Conservation (phyloP, 2,888 invertebrate species). For the Chorisops tibialis region DNA sequence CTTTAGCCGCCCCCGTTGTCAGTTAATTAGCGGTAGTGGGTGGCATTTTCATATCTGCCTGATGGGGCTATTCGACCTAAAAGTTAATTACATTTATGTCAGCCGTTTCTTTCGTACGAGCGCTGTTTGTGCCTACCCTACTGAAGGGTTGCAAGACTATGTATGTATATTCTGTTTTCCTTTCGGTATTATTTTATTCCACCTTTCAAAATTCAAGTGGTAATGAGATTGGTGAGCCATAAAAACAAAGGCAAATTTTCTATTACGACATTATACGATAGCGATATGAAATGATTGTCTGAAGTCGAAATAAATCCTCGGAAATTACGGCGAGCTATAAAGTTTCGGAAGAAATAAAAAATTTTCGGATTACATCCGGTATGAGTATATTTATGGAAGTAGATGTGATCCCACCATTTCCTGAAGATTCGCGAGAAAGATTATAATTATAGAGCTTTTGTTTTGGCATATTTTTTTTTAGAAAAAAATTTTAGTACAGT, state of each 20-base stretch:
- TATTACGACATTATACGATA: conserved; percentile 3
- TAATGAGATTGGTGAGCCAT: conserved; percentile 23
- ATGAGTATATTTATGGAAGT: too few species aligned
- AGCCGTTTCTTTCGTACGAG: conserved; percentile 9
- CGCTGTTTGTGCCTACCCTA: background rate
- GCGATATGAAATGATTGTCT: background rate
- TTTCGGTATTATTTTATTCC: conserved; percentile 4
- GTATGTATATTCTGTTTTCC: background rate
- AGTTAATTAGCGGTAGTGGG: conserved; percentile 25
- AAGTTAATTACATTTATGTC: conserved; percentile 25
- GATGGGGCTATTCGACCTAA: conserved; percentile 18
- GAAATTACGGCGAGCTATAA: conserved; percentile 4
- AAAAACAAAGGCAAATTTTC: conserved; percentile 11
- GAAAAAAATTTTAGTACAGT: too few species aligned
- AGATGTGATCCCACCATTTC: too few species aligned
- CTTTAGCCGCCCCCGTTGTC: background rate
- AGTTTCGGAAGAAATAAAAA: conserved; percentile 8
- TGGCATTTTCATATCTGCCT: conserved; percentile 26
- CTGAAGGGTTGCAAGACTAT: background rate
- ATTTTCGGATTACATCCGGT: too few species aligned
- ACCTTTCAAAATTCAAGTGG: conserved; percentile 22
- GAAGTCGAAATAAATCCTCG: conserved; percentile 14
- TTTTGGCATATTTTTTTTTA: too few species aligned
- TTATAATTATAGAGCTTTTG: too few species aligned
- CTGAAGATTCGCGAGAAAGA: too few species aligned